A percentile compares a stretch with the other conserved stretches of the same genome.
Conservation (phyloP, 1,140 invertebrate species). For the Ceratina japonica region DNA sequence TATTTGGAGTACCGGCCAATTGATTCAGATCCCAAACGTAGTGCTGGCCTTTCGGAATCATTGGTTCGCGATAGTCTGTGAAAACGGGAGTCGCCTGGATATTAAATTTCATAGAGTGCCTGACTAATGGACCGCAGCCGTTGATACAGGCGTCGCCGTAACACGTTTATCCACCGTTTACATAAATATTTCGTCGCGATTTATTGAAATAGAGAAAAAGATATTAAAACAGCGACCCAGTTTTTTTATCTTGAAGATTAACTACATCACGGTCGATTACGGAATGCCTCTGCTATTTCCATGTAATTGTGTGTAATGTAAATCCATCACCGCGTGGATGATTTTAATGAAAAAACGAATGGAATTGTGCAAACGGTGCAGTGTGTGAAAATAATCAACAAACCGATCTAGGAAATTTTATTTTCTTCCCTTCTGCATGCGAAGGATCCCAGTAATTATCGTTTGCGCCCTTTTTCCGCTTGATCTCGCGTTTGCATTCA, state of each 20-base stretch:
- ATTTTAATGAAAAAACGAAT: neutral
- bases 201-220: neutral
- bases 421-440: neutral
- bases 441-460: neutral
- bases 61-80: neutral
- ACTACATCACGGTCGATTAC: neutral
- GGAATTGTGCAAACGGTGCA: no score
- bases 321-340: neutral
- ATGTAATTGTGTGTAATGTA: neutral
- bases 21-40: neutral
- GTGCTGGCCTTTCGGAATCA: neutral
- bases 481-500: conserved; percentile 10
- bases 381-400: neutral
- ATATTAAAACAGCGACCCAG: neutral
- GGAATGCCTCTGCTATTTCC: neutral
- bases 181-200: neutral
- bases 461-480: neutral
- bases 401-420: neutral
- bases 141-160: conserved; percentile 3
- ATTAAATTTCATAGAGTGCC: neutral
- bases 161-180: no score
- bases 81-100: neutral
- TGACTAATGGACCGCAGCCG: conserved; percentile 20
- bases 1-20: no score
- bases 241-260: neutral